Evolutionary conservation across 2,797 vertebrate genomes (phyloP).

Genomic region (Dicrostonyx torquatus): DNA sequence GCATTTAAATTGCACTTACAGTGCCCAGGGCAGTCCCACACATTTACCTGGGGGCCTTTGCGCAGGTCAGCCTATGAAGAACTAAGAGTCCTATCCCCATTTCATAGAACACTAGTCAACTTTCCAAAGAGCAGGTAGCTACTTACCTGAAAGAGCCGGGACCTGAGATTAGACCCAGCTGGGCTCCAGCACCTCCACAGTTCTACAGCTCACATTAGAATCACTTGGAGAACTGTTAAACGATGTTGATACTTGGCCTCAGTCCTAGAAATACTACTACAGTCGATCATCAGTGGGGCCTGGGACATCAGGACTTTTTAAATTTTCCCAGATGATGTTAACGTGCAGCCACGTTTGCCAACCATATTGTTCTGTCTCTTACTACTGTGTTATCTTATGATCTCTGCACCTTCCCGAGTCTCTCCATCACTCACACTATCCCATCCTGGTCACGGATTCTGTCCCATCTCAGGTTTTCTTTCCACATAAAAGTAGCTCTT

Average conservation of each 20-base stretch:
- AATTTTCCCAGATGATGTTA: constrained; percentile 45
- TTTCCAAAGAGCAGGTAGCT: constrained; percentile 27
- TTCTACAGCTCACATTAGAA: not conserved
- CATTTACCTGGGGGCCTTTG: not conserved
- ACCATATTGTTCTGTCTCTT: not conserved
- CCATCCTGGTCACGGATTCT: not conserved
- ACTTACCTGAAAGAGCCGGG: constrained; percentile 1
- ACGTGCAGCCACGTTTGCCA: not conserved
- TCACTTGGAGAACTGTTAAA: constrained; percentile 41
- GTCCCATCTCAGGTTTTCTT: not conserved
- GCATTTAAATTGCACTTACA: not conserved
- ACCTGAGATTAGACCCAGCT: constrained; percentile 16
- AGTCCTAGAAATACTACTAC: constrained; percentile 36
- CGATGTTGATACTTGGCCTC: constrained; percentile 24
- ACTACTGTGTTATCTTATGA: not conserved
- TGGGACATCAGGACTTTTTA: not conserved
- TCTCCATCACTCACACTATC: not conserved
- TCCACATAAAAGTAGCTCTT: not conserved
- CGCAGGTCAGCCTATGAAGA: not conserved
- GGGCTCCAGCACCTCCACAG: not conserved
- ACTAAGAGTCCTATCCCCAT: constrained; percentile 8
- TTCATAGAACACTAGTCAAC: constrained; percentile 43
- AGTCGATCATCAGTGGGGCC: not conserved
- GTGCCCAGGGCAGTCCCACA: not conserved
- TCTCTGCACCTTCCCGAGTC: not conserved